A percentile compares a stretch with the other conserved stretches of the same genome.
Evolutionary conservation across 30 jellyfish, hydroid and myxozoan genomes (phyloP).

Genomic region (Chrysaora quinquecirrha): DNA sequence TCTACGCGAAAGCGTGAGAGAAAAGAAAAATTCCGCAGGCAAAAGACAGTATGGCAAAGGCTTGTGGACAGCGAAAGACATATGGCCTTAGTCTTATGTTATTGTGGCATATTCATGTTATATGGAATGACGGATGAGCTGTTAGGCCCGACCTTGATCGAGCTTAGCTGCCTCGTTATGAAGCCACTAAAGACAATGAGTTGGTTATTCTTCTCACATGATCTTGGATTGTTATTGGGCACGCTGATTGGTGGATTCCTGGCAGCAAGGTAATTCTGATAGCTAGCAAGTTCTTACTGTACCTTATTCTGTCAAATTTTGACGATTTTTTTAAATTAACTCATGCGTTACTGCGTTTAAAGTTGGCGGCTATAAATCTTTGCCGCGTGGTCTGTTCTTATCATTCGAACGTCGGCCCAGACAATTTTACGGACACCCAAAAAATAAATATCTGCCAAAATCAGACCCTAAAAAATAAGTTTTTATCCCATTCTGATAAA

Average conservation of each 20-base stretch:
- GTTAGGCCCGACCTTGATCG: constrained; percentile 95
- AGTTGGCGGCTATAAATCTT: no score
- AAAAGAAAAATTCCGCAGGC: constrained; percentile 78
- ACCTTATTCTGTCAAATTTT: background rate
- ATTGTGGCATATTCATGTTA: constrained; percentile 90
- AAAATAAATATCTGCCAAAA: no score
- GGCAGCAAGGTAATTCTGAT: constrained; percentile 71
- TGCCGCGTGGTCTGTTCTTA: no score
- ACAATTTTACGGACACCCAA: no score
- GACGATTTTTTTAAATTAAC: background rate
- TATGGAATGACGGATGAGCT: constrained; percentile 97
- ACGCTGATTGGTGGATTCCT: constrained; percentile 91
- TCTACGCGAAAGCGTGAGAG: constrained; percentile 74
- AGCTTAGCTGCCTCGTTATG: constrained; percentile 89
- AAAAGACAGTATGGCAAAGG: constrained; percentile 82
- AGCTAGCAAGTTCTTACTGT: background rate
- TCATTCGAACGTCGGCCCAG: no score
- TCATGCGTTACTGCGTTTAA: no score
- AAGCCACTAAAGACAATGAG: constrained; percentile 89
- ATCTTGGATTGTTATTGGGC: constrained; percentile 85
- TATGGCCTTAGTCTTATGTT: constrained; percentile 77
- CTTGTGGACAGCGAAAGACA: constrained; percentile 89
- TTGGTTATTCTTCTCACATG: constrained; percentile 97
- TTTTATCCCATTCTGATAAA: no score
- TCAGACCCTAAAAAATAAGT: no score